A percentile compares a stretch with the other conserved stretches of the same genome.
These are phyloP conservation scores for Drosophila ogumai DNA, from an alignment of 1,140 invertebrate genomes.

Conservation along the genomic window DNA sequence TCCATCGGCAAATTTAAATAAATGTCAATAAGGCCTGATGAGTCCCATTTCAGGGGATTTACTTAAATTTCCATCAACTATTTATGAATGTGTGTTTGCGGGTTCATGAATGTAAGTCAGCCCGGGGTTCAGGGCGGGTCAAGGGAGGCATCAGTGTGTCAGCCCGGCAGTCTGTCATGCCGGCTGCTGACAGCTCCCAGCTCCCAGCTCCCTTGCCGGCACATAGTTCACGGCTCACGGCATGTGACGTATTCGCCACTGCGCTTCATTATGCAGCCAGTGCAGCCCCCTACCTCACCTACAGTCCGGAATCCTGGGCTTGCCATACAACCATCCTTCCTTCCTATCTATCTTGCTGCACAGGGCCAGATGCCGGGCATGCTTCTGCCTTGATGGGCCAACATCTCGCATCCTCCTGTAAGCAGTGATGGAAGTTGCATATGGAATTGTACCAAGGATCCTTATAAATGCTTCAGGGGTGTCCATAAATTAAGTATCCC, in stretches of 20 bases:
- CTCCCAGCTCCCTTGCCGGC: constrained; percentile 30
- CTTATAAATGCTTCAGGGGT: not conserved
- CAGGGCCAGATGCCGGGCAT: constrained; percentile 39
- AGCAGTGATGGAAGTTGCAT: not conserved
- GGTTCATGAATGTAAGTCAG: constrained; percentile 11
- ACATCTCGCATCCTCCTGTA: not conserved
- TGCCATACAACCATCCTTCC: constrained; percentile 24
- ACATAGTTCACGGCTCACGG: constrained; percentile 31
- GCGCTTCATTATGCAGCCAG: constrained; percentile 71
- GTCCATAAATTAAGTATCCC: not conserved
- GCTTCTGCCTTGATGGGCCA: constrained; percentile 3
- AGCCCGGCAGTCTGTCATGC: constrained; percentile 22
- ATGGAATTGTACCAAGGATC: not conserved
- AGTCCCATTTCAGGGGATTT: constrained; percentile 11
- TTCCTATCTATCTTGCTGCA: constrained; percentile 13
- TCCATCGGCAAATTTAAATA: constrained; percentile 8
- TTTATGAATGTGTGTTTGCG: constrained; percentile 19
- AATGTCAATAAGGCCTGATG: constrained; percentile 1
- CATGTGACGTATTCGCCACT: constrained; percentile 65
- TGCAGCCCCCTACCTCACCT: constrained; percentile 17
- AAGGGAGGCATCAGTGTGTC: constrained; percentile 7
- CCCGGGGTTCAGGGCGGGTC: constrained; percentile 14
- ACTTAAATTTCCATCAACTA: constrained; percentile 28
- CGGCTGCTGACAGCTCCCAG: constrained; percentile 30
- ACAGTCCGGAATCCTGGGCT: constrained; percentile 8